Evolutionary conservation across 2,797 vertebrate genomes (phyloP), one percentile per base, ranked within the genome.

Genomic region (Margarornis squamiger): DNA sequence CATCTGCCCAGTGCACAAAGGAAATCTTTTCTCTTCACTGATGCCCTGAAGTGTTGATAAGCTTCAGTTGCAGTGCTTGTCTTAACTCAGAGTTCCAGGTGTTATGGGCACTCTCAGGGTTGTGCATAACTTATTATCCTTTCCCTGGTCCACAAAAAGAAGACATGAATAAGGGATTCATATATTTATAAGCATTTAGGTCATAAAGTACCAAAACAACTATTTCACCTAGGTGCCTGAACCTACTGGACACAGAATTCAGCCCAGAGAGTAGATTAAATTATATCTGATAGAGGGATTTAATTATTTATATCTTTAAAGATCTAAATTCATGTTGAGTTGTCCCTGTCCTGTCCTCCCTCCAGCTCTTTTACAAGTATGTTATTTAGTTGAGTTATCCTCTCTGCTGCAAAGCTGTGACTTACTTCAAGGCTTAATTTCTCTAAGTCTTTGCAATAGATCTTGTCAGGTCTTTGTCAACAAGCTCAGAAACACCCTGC

Each of bases 261-360:
- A 16, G 61, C 16, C 19, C n/a, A 77, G n/a, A 46, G 14, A 24
- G 7, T 23, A 6, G 15, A 58, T 74, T 58, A 75, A 90, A 91
- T 68, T n/a, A 2, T 59, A 55, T 24, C 7, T 55, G n/a, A 39
- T 36, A 34, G 61, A 65, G 63, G 4, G 14, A 88, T 75, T 71
- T 84, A 71, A 51, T 77, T 59, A 29, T 3, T 2, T 41, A 7
- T 48, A 7, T 21, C 46, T 70, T 67, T 75, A 38, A 88, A 91
- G n/a, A 54, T 72, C 8, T 54, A 83, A 83, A 55, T 34, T 62
- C 22, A 14, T 15, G 7, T 26, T 45, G 14, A 70, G 17, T 51
- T 0, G 0, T 55, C 24, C 10, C 21, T 41, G 16, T 34, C n/a
- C 19, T 26, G 4, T 62, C 10, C 13, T 17, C 7, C 1, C 12